Percentiles rank a stretch among this genome's conserved stretches.
Conservation (phyloP, 2,113 vertebrate species). For the Leptosomus discolor region DNA sequence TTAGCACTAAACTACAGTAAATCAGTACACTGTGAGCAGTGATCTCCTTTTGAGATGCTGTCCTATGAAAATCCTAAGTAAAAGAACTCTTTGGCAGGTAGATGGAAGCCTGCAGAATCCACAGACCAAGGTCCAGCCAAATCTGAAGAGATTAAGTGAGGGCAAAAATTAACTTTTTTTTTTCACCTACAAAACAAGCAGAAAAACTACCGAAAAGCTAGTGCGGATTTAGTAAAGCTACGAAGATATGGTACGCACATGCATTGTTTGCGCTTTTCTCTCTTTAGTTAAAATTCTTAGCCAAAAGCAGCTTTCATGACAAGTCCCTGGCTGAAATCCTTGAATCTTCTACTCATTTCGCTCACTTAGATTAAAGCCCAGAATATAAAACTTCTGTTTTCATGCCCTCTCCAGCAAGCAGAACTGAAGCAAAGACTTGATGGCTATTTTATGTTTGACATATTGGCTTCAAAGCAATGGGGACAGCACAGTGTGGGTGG, state of each 20-base stretch:
- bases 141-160: background rate
- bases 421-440: constrained; percentile 30
- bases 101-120: background rate
- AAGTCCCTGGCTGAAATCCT: background rate
- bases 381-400: constrained; percentile 42
- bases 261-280: background rate
- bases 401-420: background rate
- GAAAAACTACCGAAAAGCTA: background rate
- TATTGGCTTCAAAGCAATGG: constrained; percentile 36
- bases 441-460: constrained; percentile 32
- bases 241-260: background rate
- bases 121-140: background rate
- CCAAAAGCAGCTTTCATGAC: background rate
- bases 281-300: background rate
- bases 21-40: background rate
- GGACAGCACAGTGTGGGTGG: constrained; percentile 38
- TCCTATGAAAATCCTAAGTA: background rate
- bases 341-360: background rate
- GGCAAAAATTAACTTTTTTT: background rate
- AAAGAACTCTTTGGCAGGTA: background rate
- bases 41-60: background rate
- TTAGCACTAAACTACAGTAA: background rate
- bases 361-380: background rate
- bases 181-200: background rate
- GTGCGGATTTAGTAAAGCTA: background rate